Evolutionary conservation across 2,113 vertebrate genomes (phyloP), one percentile per base, ranked within the genome.

Genomic region (Nycticryphes semicollaris): DNA sequence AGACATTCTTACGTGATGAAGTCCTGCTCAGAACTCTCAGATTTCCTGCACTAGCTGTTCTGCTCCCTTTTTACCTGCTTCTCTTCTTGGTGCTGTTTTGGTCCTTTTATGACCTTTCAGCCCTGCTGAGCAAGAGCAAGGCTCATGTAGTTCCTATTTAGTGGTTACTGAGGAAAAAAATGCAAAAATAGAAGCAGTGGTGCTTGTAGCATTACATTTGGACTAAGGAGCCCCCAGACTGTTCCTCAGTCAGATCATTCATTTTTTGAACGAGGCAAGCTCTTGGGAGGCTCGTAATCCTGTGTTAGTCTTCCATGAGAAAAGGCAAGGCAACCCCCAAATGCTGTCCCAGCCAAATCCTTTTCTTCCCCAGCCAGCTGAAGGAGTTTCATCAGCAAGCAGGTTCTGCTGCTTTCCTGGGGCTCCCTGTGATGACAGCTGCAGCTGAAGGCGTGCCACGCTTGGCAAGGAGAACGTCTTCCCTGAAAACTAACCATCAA

Each of bases 371-470:
- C 43, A 33, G 69, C 56, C 56, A 82, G 2, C 51, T 75, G 57
- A 83, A 77, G 54, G 31, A 48, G 12, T 95, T 95, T 73, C 37
- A 87, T 24, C 25, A 90, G 50, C 41, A 77, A 84, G 84, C 62
- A 79, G 70, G 75, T 96, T 96, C 94, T 90, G 43, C 92, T 1
- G 4, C 88, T 87, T 96, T 83, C 73, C 60, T 77, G 8, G 2
- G 33, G 69, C 75, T 83, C 93, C 59, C 70, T 23, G 25, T 72
- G 41, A 79, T 81, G 90, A 72, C 48, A 48, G 33, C 62, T 81
- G 48, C 37, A 74, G 70, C 14, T 94, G 85, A 91, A 95, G 43
- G 50, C 1, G 0, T 79, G 69, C 69, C 79, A 75, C 14, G 6
- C 31, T 94, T 96, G 84, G 76, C 94, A 93, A 69, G 66, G 54